Conservation (phyloP, 2,113 vertebrate species). For the Picathartes gymnocephalus region DNA sequence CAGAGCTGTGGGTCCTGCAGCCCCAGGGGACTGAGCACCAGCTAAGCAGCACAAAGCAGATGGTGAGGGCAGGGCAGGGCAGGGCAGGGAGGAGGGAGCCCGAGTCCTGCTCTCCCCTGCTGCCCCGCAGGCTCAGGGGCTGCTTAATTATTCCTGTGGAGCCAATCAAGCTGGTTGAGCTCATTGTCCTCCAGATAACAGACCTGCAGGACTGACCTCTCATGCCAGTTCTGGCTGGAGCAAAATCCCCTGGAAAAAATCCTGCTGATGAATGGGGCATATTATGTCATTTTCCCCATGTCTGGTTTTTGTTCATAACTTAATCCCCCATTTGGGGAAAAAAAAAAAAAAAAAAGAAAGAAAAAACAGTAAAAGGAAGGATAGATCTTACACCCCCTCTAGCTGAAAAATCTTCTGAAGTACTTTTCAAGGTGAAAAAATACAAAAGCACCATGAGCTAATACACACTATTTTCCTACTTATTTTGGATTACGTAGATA, state of each 20-base stretch:
- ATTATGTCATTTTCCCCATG: neutral
- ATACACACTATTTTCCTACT: neutral
- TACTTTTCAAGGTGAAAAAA: neutral
- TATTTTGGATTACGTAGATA: neutral
- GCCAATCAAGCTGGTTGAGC: neutral
- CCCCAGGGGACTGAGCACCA: neutral
- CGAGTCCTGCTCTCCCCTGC: neutral
- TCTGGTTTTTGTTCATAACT: neutral
- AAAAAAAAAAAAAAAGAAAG: neutral
- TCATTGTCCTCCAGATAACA: slow-evolving; percentile 27
- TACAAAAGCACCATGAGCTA: neutral
- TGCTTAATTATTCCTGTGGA: slow-evolving; percentile 15
- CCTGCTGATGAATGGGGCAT: neutral
- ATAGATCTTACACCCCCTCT: neutral
- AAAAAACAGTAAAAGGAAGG: neutral
- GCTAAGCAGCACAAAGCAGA: slow-evolving; percentile 24
- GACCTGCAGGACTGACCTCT: neutral
- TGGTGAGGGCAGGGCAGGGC: slow-evolving; percentile 38
- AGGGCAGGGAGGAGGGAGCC: neutral
- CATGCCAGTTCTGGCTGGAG: neutral
- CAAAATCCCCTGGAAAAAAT: neutral
- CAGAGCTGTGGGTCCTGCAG: neutral
- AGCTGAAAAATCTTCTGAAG: neutral
- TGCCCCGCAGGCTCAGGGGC: slow-evolving; percentile 32
- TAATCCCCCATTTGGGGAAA: neutral